Evolutionary conservation across 2,797 vertebrate genomes (phyloP).

Genomic region (Mormyrus hasselquistii): DNA sequence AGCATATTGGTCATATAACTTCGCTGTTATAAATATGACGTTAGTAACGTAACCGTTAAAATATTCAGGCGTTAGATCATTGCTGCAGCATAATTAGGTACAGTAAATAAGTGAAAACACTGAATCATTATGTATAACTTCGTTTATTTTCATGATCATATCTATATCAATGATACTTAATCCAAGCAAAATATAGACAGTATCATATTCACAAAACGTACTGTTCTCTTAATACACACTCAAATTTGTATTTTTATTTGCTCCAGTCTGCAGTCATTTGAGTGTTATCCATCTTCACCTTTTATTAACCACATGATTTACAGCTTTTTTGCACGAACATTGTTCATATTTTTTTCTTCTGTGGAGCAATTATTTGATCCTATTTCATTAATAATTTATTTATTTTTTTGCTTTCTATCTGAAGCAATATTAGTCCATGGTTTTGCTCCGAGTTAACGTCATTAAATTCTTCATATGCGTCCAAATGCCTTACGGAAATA

Average conservation of each 20-base stretch:
- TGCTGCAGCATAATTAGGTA: not conserved
- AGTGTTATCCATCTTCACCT: conserved; percentile 4
- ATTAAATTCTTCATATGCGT: not conserved
- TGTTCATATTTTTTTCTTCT: conserved; percentile 4
- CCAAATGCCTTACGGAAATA: not conserved
- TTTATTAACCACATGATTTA: conserved; percentile 6
- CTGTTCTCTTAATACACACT: conserved; percentile 52
- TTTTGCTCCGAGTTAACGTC: not conserved
- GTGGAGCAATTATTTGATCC: not conserved
- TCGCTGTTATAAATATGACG: not conserved
- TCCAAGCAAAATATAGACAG: conserved; percentile 51
- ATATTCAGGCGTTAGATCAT: not conserved
- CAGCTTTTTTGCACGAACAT: not conserved
- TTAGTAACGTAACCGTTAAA: not conserved
- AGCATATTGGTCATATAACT: not conserved
- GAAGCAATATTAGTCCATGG: not conserved
- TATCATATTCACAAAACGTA: conserved; percentile 53
- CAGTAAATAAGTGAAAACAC: conserved; percentile 14
- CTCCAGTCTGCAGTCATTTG: not conserved
- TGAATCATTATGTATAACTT: conserved; percentile 45
- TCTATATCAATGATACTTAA: conserved; percentile 50
- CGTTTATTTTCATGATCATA: conserved; percentile 54
- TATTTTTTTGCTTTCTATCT: conserved; percentile 3
- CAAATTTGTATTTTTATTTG: conserved; percentile 24
- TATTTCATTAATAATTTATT: conserved; percentile 5